Conservation (phyloP, 2,113 vertebrate genomes). For the Scytalopus superciliaris region DNA sequence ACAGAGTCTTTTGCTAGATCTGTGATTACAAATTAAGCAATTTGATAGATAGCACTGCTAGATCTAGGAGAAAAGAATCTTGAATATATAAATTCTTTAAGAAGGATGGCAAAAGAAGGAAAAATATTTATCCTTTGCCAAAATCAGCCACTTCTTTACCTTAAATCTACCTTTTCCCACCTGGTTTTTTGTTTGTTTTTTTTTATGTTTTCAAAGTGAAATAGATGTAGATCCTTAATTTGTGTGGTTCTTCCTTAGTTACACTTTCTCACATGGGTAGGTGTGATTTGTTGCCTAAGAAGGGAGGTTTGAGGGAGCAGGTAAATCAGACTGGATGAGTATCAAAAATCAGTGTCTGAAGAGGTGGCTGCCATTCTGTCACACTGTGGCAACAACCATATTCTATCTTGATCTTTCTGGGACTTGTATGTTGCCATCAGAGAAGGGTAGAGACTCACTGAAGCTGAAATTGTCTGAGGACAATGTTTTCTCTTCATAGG, state of each 20-base stretch:
- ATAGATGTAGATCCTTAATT: background rate
- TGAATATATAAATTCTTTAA: background rate
- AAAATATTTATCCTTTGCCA: background rate
- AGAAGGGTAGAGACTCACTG: background rate
- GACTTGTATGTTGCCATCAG: background rate
- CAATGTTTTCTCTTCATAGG: background rate
- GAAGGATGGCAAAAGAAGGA: background rate
- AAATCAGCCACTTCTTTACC: background rate
- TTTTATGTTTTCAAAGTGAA: background rate
- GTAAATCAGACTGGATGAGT: background rate
- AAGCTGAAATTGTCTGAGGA: background rate
- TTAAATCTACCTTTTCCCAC: background rate
- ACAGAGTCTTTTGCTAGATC: background rate
- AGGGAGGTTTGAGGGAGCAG: background rate
- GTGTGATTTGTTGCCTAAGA: background rate
- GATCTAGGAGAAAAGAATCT: background rate
- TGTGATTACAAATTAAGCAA: background rate
- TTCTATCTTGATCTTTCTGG: background rate
- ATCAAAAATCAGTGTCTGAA: background rate
- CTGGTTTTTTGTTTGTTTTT: background rate
- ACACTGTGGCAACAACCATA: rapidly evolving
- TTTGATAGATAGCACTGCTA: background rate
- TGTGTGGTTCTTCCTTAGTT: background rate
- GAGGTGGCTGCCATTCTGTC: background rate
- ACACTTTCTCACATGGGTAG: background rate